Evolutionary conservation across 2,888 invertebrate species (phyloP).

Genomic region (Epicampocera succincta): DNA sequence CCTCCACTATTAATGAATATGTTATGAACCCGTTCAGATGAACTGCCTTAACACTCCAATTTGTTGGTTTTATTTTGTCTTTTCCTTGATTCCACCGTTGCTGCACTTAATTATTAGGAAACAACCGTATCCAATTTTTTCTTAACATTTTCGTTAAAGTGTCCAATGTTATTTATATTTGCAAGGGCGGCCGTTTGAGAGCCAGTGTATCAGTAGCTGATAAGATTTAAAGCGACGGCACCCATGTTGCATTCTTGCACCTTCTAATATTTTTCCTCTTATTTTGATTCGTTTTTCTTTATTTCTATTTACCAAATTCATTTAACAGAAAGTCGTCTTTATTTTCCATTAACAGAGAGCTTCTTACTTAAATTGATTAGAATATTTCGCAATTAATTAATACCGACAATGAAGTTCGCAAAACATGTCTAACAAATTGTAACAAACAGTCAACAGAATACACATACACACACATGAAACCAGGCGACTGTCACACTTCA

Average conservation of each 20-base stretch:
- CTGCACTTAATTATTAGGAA: too few species aligned
- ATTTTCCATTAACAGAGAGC: conserved; percentile 4
- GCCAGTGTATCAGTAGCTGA: too few species aligned
- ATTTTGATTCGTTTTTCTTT: background rate
- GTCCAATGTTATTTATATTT: too few species aligned
- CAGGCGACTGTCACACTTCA: background rate
- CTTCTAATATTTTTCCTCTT: background rate
- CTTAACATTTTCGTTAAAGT: too few species aligned
- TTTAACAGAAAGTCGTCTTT: background rate
- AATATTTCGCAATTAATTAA: conserved; percentile 32
- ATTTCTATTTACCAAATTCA: conserved; percentile 3
- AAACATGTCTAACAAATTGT: conserved; percentile 24
- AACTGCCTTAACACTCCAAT: too few species aligned
- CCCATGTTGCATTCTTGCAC: background rate
- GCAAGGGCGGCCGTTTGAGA: too few species aligned
- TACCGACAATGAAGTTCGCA: conserved; percentile 11
- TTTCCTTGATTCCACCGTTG: too few species aligned
- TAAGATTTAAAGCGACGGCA: too few species aligned
- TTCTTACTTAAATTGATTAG: conserved; percentile 34
- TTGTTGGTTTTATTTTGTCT: too few species aligned
- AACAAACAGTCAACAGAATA: conserved; percentile 2
- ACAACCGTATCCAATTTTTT: too few species aligned
- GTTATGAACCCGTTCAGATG: too few species aligned
- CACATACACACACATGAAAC: background rate
- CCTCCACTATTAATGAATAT: too few species aligned